Percentiles rank a stretch among this genome's conserved stretches.
Evolutionary conservation across 2,113 vertebrate species (phyloP).

Genomic region (Porphyrio hochstetteri): DNA sequence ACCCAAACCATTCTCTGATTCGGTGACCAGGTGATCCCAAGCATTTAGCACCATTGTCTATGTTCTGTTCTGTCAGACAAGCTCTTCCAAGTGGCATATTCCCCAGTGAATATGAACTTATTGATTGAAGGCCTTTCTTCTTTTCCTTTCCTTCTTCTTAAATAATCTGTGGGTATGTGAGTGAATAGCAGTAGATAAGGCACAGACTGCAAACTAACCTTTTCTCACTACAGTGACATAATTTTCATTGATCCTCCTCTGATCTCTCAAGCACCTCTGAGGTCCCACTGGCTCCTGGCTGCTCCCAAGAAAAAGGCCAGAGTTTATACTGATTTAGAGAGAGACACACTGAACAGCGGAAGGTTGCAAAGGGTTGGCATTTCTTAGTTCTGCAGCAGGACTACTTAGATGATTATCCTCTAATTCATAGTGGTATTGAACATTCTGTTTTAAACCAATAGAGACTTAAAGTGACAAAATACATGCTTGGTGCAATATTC

Average conservation of each 20-base stretch:
- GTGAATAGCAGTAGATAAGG: not conserved
- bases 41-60: rapidly evolving
- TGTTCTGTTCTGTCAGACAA: not conserved
- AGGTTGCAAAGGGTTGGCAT: constrained; percentile 19
- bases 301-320: constrained; percentile 34
- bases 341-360: not conserved
- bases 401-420: not conserved
- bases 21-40: not conserved
- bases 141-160: not conserved
- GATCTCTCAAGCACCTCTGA: constrained; percentile 27
- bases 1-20: too few species aligned
- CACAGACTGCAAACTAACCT: not conserved
- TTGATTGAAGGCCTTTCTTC: not conserved
- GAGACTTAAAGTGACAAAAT: not conserved
- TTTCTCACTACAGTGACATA: constrained; percentile 34
- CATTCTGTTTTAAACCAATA: not conserved
- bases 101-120: not conserved
- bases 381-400: constrained; percentile 16
- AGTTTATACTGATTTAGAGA: constrained; percentile 8
- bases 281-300: constrained; percentile 11
- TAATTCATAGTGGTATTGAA: not conserved
- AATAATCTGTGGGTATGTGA: not conserved
- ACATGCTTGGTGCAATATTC: not conserved
- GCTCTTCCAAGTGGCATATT: not conserved
- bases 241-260: constrained; percentile 53